Percentiles rank a stretch among this genome's conserved stretches.
Conservation (phyloP, 1,140 invertebrate genomes). For the Achatina immaculata region DNA sequence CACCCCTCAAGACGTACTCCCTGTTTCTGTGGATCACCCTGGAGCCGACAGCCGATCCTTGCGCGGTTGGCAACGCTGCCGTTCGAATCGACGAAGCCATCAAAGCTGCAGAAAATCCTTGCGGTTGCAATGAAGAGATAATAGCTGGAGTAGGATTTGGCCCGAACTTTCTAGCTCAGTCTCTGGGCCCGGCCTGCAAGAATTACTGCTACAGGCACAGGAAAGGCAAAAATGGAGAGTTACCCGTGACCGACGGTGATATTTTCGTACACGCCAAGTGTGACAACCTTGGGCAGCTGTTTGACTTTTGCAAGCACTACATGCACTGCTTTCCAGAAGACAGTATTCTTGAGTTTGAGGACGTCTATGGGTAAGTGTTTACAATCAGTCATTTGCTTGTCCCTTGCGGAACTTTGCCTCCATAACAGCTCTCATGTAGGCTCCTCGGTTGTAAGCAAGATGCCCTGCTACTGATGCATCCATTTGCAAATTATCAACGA, state of each 20-base stretch:
- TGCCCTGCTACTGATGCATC: too few species aligned
- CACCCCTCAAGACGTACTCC: slow-evolving; percentile 7
- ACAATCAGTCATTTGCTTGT: background rate
- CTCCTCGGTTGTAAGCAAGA: too few species aligned
- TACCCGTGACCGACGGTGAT: slow-evolving; percentile 23
- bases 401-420: too few species aligned
- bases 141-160: slow-evolving; percentile 35
- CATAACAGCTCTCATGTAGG: too few species aligned
- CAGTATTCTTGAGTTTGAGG: slow-evolving; percentile 28
- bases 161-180: slow-evolving; percentile 26
- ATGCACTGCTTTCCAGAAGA: slow-evolving; percentile 23
- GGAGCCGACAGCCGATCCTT: slow-evolving; percentile 10
- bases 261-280: slow-evolving; percentile 37
- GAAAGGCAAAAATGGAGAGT: slow-evolving; percentile 30
- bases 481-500: too few species aligned
- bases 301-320: slow-evolving; percentile 37
- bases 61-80: background rate
- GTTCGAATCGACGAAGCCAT: slow-evolving; percentile 10
- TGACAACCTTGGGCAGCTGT: slow-evolving; percentile 29
- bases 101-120: slow-evolving; percentile 11
- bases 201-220: slow-evolving; percentile 32
- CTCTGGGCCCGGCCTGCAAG: slow-evolving; percentile 16
- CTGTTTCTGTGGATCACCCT: slow-evolving; percentile 36
- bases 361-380: slow-evolving; percentile 32
- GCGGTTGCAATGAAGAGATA: slow-evolving; percentile 19